Base-by-base conservation (phyloP, 2,888 invertebrate genomes). In the Amphipyra berbera region DNA sequence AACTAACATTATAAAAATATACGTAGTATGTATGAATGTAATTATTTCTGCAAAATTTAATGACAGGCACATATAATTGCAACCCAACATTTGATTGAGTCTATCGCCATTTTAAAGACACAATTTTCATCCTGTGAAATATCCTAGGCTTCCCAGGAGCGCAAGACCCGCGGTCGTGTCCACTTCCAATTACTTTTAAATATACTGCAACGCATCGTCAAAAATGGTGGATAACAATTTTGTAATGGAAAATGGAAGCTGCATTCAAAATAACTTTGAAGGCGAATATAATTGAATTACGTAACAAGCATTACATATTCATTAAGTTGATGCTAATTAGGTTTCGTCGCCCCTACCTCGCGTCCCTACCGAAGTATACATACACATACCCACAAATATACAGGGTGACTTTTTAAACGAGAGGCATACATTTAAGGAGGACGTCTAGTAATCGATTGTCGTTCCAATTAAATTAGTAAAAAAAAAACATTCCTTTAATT, bases 291-390 rank as follows among this genome's bases (percentile, higher is more conserved):
- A 86, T 87, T 85, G 73, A 86, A 86, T 87, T 84, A 85, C 68
- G 73, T 76, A 78, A 77, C 74, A 78, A 78, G 80, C 83, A 84
- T 87, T 87, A 87, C 88, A 87, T 88, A 88, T 88, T 89, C 88
- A 88, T 87, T 85, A 88, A 82, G 69, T 81, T 74, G 71, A 84
- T 84, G 85, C 80, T 88, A 88, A 88, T 87, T 85, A 87, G 76
- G 79, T 76, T 68, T 79, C 70, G 54, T 61, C 73, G 71, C 57
- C 75, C 68, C 55, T 67, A 62, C 67, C 69, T 61, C 54, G 42
- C 54, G n/a, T 46, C 77, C 61, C 64, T 54, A 58, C 45, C 69
- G 40, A 30, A 38, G 46, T 63, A 33, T 7, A 30, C 6, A 30
- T 7, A 30, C 30, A 45, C 49, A 27, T 52, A 62, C 53, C 48